phyloP scores from a whole-genome alignment of 2,888 invertebrate species.

The Iphiclides podalirius region DNA sequence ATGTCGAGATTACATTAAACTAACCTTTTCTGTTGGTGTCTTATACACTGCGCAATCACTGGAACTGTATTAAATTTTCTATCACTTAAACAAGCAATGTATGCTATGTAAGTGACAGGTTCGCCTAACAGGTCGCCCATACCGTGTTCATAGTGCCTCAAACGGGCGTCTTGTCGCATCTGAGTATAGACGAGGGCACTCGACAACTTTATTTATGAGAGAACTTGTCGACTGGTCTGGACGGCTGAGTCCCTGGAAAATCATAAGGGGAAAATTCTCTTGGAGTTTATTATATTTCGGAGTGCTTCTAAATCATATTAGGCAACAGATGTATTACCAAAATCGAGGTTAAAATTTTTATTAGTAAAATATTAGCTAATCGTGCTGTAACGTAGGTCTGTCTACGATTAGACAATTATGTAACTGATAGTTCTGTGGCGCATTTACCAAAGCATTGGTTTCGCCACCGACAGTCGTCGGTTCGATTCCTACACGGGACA shows the following conservation, averaged over 20 bases:
- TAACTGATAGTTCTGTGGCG: no score
- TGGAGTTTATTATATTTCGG: constrained; percentile 28
- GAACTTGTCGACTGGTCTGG: constrained; percentile 44
- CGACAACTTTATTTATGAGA: constrained; percentile 62
- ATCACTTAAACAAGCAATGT: constrained; percentile 3
- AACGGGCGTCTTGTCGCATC: constrained; percentile 44
- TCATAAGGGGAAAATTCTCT: constrained; percentile 25
- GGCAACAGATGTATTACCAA: background rate
- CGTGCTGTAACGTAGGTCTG: no score
- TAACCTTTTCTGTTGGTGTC: background rate
- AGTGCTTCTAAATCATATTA: constrained; percentile 17
- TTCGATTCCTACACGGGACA: no score
- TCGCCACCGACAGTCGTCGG: no score
- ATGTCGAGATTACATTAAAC: constrained; percentile 1
- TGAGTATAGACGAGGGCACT: constrained; percentile 46
- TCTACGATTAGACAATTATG: no score
- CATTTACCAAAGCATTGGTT: no score
- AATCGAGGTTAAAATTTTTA: no score
- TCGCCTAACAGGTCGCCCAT: background rate
- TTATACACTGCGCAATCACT: constrained; percentile 15
- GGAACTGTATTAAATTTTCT: background rate
- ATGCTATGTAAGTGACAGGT: background rate
- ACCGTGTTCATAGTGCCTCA: constrained; percentile 20
- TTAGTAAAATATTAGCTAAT: no score
- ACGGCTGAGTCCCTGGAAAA: constrained; percentile 27